Evolutionary conservation across 2,113 vertebrate species (phyloP).

Genomic region (Helogale parvula): DNA sequence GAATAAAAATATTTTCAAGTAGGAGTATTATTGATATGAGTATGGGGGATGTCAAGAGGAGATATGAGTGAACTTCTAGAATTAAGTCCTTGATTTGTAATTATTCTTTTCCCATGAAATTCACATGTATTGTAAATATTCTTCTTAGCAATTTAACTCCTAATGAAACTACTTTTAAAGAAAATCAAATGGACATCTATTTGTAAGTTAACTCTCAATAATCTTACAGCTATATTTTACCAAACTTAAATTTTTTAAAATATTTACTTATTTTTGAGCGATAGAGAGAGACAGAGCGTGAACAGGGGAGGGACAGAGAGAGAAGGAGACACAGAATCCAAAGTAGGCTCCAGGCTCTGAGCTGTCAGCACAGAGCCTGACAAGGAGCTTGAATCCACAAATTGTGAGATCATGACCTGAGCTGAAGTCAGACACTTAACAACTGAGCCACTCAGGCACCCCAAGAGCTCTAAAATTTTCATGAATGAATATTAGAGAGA

Average conservation of each 20-base stretch:
- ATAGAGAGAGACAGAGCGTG: no score
- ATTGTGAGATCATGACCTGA: no score
- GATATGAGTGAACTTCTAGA: neutral
- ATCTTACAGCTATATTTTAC: no score
- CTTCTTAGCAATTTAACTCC: neutral
- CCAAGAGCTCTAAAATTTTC: neutral
- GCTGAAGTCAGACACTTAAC: no score
- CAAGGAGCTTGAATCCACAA: no score
- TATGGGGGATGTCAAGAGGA: accelerated
- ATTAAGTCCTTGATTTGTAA: neutral
- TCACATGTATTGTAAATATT: neutral
- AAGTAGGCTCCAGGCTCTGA: no score
- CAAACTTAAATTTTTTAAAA: neutral
- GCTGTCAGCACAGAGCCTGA: no score
- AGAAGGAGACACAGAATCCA: no score
- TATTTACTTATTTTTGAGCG: no score
- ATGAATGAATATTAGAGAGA: neutral
- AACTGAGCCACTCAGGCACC: no score
- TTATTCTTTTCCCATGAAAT: neutral
- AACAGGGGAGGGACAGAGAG: no score
- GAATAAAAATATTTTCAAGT: neutral
- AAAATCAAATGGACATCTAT: neutral
- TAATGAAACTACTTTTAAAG: neutral
- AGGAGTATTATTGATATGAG: neutral
- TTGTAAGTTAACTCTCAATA: neutral